Evolutionary conservation across 37 sponge, comb jelly and placozoan species (phyloP).

Genomic region (Eunapius fragilis): DNA sequence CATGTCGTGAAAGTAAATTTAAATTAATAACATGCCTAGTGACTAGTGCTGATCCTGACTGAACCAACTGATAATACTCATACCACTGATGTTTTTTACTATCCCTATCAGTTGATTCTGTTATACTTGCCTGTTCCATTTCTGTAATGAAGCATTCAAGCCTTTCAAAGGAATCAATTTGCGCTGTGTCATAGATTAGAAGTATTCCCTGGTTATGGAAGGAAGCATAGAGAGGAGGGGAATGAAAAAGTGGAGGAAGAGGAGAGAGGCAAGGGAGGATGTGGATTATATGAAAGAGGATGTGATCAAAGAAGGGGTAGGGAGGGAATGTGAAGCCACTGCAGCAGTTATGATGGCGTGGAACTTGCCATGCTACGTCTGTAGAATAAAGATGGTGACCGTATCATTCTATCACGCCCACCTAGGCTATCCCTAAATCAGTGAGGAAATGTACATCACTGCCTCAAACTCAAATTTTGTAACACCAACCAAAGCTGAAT

Average conservation of each 20-base stretch:
- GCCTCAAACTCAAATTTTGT: not conserved
- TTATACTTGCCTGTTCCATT: not conserved
- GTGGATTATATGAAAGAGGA: too few species aligned
- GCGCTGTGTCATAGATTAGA: not conserved
- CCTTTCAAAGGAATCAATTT: not conserved
- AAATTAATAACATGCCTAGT: too few species aligned
- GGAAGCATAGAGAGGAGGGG: not conserved
- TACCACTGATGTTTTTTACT: too few species aligned
- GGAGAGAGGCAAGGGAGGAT: too few species aligned
- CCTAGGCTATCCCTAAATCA: not conserved
- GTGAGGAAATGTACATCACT: not conserved
- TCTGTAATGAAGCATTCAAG: not conserved
- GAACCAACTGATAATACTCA: too few species aligned
- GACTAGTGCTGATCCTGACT: too few species aligned
- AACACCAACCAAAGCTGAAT: not conserved
- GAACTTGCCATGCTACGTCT: not conserved
- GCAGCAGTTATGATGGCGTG: not conserved
- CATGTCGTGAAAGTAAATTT: not conserved
- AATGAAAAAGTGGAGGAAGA: not conserved
- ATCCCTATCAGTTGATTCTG: too few species aligned
- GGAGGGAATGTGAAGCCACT: not conserved
- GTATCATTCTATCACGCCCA: not conserved
- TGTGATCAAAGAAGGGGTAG: too few species aligned
- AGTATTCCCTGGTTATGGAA: not conserved
- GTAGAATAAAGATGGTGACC: not conserved